These are phyloP conservation scores for Smutsia gigantea DNA, from an alignment of 2,797 vertebrate species.

Conservation along the genomic window DNA sequence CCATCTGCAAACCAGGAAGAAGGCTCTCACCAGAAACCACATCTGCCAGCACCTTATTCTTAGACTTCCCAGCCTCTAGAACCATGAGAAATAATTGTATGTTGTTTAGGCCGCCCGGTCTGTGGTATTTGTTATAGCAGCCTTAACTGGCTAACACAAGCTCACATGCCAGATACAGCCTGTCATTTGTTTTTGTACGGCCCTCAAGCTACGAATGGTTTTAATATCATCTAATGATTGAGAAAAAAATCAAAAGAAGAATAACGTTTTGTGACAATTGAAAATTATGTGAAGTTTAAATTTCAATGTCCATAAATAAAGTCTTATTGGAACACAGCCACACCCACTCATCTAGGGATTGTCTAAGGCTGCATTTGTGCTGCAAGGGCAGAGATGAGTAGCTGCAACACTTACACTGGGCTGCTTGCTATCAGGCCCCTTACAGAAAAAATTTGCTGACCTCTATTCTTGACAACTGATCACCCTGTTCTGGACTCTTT, in stretches of 20 bases:
- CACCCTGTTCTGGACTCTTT: neutral
- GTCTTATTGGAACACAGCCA: neutral
- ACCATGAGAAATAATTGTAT: neutral
- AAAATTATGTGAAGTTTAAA: slow-evolving; percentile 7
- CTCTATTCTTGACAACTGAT: neutral
- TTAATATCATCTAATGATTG: neutral
- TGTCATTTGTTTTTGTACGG: neutral
- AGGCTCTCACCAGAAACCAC: neutral
- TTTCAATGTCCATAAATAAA: neutral
- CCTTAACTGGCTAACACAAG: neutral
- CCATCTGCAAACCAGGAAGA: neutral
- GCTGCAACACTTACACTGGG: neutral
- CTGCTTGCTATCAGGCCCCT: neutral
- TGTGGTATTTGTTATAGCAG: neutral
- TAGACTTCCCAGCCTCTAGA: neutral
- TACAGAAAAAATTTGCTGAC: neutral
- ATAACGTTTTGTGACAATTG: neutral
- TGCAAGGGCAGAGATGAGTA: neutral
- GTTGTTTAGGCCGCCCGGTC: neutral
- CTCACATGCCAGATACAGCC: neutral
- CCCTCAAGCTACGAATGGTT: neutral
- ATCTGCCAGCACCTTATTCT: neutral
- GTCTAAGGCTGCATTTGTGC: neutral
- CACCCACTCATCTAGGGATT: neutral
- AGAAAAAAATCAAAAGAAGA: neutral